Conservation (phyloP, 2,888 invertebrate genomes). For the Drosophila seclusa region DNA sequence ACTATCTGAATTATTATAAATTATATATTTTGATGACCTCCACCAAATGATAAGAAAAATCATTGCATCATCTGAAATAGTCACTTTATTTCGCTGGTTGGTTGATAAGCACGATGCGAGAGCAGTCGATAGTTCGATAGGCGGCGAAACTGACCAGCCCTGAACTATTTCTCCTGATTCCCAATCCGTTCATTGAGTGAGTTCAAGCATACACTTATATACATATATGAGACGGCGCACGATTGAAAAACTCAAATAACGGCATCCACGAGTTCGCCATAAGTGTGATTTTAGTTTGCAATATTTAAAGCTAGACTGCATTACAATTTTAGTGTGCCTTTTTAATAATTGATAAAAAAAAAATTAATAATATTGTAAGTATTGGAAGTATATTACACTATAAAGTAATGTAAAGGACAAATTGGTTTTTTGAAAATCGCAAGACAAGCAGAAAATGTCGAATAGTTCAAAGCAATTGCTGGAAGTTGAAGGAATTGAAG, state of each 20-base stretch:
- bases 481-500: constrained; percentile 47
- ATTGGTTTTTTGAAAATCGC: neutral
- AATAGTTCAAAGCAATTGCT: constrained; percentile 61
- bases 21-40: neutral
- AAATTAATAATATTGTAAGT: constrained; percentile 32
- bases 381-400: constrained; percentile 32
- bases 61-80: neutral
- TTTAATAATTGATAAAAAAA: constrained; percentile 12
- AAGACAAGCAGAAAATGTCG: constrained; percentile 46
- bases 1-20: neutral
- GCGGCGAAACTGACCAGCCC: neutral
- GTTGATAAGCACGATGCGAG: too few species aligned
- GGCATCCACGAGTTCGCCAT: constrained; percentile 53
- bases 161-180: constrained; percentile 14
- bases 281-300: constrained; percentile 67
- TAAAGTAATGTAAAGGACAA: neutral
- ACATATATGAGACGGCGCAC: constrained; percentile 30
- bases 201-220: constrained; percentile 16
- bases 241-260: constrained; percentile 60
- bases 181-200: constrained; percentile 3
- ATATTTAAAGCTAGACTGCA: constrained; percentile 31
- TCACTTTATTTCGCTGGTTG: neutral
- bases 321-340: constrained; percentile 29
- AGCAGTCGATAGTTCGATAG: constrained; percentile 18
- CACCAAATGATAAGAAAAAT: neutral